These are phyloP conservation scores for Corapipo altera DNA, from an alignment of 2,113 vertebrate species.

Conservation along the genomic window DNA sequence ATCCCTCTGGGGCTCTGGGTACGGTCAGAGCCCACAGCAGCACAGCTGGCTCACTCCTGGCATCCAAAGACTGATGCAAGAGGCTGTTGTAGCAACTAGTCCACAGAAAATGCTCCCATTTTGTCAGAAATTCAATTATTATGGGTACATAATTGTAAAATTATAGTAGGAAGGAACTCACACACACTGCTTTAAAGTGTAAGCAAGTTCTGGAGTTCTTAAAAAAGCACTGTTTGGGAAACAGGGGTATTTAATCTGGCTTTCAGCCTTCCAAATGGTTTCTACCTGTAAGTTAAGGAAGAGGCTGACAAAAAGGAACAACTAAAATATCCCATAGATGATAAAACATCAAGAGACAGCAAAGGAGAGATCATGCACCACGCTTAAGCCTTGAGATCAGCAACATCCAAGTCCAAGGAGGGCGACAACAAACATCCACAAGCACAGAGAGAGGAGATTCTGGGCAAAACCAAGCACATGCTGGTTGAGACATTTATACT, in stretches of 20 bases:
- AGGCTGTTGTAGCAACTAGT: conserved; percentile 23
- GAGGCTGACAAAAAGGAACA: conserved; percentile 23
- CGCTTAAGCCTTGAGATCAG: neutral
- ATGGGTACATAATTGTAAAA: neutral
- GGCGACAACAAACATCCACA: conserved; percentile 20
- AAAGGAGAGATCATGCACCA: neutral
- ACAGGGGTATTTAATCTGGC: neutral
- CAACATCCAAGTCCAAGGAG: neutral
- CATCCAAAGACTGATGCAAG: conserved; percentile 1
- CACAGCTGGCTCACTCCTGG: neutral
- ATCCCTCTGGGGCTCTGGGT: neutral
- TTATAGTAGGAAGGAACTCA: neutral
- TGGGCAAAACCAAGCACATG: neutral
- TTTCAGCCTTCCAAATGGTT: neutral
- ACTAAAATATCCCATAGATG: conserved; percentile 21
- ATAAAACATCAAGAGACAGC: conserved; percentile 34
- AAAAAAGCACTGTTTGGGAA: neutral
- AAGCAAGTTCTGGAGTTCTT: neutral
- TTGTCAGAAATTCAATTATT: conserved; percentile 30
- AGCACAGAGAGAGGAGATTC: neutral
- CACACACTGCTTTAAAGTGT: neutral
- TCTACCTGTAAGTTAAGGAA: conserved; percentile 21
- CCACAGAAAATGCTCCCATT: conserved; percentile 30
- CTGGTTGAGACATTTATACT: neutral
- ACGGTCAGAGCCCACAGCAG: conserved; percentile 21